These are phyloP conservation scores for Myotis planiceps DNA, from an alignment of 2,797 vertebrate species.

Conservation along the genomic window DNA sequence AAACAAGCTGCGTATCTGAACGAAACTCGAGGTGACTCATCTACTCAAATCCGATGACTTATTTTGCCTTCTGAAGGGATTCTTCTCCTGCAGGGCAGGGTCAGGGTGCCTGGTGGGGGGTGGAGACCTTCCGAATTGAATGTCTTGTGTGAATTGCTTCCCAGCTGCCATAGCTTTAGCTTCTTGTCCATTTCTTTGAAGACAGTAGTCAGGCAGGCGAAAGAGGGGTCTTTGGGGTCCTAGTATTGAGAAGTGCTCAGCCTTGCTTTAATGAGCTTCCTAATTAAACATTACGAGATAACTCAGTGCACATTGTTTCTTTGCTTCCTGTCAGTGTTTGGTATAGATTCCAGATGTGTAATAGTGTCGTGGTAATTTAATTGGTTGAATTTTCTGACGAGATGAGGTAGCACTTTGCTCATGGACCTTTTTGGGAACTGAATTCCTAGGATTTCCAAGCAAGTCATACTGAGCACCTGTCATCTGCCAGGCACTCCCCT, in stretches of 20 bases:
- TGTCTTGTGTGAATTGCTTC: not conserved
- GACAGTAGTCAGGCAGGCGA: not conserved
- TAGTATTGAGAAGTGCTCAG: not conserved
- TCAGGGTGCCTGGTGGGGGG: too few relatives aligned
- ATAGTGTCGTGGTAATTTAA: not conserved
- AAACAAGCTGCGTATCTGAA: rapidly evolving
- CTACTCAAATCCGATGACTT: not conserved
- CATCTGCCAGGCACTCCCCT: not conserved
- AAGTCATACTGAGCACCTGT: not conserved
- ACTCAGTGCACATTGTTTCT: not conserved
- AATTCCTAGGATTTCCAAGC: not conserved
- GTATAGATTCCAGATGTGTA: not conserved
- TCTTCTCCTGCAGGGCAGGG: not conserved
- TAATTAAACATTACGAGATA: not conserved
- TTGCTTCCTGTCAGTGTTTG: not conserved
- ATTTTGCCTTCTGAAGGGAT: not conserved
- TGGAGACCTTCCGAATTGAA: not conserved
- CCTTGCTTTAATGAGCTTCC: not conserved
- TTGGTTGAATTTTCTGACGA: not conserved
- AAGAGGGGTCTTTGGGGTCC: not conserved
- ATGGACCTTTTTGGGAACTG: not conserved
- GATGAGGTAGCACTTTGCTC: not conserved
- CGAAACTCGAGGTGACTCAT: not conserved
- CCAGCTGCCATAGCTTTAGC: not conserved
- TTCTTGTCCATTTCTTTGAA: not conserved